Conservation (phyloP, 2,113 vertebrate genomes). For the Eleginops maclovinus region DNA sequence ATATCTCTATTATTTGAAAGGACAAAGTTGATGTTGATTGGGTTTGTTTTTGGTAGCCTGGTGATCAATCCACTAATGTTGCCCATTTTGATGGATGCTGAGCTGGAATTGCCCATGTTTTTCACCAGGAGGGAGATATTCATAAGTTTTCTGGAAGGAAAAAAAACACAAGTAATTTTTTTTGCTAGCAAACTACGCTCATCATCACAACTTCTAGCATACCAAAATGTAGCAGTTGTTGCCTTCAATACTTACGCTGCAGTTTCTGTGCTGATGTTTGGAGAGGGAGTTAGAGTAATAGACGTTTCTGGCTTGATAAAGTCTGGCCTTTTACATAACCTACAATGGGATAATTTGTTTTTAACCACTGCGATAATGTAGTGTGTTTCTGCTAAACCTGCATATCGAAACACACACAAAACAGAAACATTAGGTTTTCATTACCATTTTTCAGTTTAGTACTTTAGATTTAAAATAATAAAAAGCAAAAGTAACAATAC, state of each 20-base stretch:
- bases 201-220: neutral
- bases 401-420: neutral
- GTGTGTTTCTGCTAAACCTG: neutral
- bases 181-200: neutral
- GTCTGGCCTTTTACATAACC: neutral
- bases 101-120: accelerated
- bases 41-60: neutral
- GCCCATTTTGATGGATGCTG: conserved; percentile 12
- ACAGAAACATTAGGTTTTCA: neutral
- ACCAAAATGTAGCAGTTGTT: neutral
- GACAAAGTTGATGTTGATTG: neutral
- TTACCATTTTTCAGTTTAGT: neutral
- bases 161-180: neutral
- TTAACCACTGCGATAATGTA: accelerated
- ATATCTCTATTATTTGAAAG: neutral
- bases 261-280: accelerated
- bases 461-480: neutral
- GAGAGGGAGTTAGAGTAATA: accelerated
- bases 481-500: conserved; percentile 11
- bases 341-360: accelerated
- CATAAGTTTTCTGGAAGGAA: conserved; percentile 30
- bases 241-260: conserved; percentile 31
- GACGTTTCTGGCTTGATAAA: too few species aligned
- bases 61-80: conserved; percentile 26
- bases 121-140: neutral